phyloP scores from a whole-genome alignment of 30 jellyfish, hydroid and myxozoan genomes.

The Aurelia sp. region DNA sequence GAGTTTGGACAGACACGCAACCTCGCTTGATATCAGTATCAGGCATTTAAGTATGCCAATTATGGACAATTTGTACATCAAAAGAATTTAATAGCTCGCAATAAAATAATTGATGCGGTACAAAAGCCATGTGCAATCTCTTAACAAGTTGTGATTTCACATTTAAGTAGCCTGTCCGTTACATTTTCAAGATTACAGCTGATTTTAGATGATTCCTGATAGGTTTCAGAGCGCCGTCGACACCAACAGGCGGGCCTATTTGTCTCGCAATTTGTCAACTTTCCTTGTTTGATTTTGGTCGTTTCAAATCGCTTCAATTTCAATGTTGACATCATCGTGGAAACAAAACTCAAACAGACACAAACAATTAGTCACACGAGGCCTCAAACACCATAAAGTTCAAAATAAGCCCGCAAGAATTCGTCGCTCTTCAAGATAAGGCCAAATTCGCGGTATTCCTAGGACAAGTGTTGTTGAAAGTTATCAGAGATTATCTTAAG shows the following conservation, averaged over 20 bases:
- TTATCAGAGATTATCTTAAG: constrained; percentile 56
- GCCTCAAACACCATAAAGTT: too few species aligned
- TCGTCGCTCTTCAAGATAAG: too few species aligned
- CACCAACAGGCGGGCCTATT: constrained; percentile 8
- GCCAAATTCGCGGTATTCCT: not conserved
- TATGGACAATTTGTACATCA: constrained; percentile 57
- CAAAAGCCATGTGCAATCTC: constrained; percentile 6
- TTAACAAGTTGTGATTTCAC: constrained; percentile 24
- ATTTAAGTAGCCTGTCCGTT: not conserved
- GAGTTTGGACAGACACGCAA: too few species aligned
- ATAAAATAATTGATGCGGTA: constrained; percentile 43
- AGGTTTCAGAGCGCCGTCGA: not conserved
- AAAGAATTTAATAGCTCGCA: constrained; percentile 68
- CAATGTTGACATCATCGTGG: too few species aligned
- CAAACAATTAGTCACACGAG: too few species aligned
- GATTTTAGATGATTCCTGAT: not conserved
- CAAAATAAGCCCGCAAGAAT: too few species aligned
- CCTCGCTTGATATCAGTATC: too few species aligned
- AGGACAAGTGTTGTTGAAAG: constrained; percentile 41
- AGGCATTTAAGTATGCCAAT: constrained; percentile 29
- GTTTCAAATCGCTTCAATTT: too few species aligned
- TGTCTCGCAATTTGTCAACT: not conserved
- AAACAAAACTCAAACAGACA: too few species aligned
- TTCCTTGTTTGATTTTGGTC: too few species aligned
- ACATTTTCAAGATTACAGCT: not conserved